Percentiles rank a stretch among this genome's conserved stretches.
Conservation (phyloP, 2,888 invertebrate genomes). For the Itoplectis maculator region DNA sequence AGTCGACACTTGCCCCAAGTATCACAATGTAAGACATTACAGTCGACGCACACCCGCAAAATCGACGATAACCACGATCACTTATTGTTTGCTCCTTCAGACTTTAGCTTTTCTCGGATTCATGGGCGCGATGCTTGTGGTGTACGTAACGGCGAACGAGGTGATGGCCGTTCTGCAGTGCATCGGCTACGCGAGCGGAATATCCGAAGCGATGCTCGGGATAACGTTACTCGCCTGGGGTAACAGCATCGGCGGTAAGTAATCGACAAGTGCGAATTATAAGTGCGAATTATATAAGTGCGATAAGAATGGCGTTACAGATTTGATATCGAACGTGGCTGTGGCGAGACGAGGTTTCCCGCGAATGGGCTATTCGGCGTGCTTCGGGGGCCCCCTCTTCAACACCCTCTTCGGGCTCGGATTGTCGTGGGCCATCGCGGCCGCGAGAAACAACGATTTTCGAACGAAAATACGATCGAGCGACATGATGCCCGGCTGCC, state of each 20-base stretch:
- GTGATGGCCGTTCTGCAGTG: constrained; percentile 86
- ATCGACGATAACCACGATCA: background rate
- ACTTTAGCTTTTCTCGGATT: constrained; percentile 87
- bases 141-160: constrained; percentile 88
- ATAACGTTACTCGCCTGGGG: constrained; percentile 89
- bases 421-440: constrained; percentile 81
- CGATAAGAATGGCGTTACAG: constrained; percentile 80
- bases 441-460: constrained; percentile 67
- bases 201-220: constrained; percentile 87
- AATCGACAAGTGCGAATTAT: no score
- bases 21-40: constrained; percentile 79
- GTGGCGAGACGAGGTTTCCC: constrained; percentile 88
- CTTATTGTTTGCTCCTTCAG: constrained; percentile 71
- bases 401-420: constrained; percentile 85
- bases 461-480: constrained; percentile 80
- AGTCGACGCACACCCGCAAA: background rate
- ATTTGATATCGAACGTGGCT: constrained; percentile 87
- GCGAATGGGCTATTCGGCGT: constrained; percentile 89
- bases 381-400: constrained; percentile 89
- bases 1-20: constrained; percentile 76
- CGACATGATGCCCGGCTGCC: constrained; percentile 84
- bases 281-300: constrained; percentile 40
- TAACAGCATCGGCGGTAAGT: constrained; percentile 87
- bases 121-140: constrained; percentile 86
- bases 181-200: constrained; percentile 86